Evolutionary conservation across 2,797 vertebrate species (phyloP), one percentile per base, ranked within the genome.

Genomic region (Phrynocephalus guinanensis): DNA sequence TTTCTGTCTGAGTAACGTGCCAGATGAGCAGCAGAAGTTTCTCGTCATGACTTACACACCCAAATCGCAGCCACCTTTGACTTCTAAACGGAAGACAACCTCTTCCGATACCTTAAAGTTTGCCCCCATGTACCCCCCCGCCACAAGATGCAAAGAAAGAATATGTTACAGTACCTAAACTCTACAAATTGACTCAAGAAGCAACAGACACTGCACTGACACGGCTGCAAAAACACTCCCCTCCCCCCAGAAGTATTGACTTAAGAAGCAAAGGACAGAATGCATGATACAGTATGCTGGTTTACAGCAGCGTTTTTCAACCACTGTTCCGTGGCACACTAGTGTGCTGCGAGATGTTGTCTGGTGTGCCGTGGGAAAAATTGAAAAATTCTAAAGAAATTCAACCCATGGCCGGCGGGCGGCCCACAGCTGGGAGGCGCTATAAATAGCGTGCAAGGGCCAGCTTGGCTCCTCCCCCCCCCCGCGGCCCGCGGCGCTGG

Each of bases 161-260:
- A 60, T 79, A 77, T 76, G 30, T 75, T 85, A 84, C 78, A 30
- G 33, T 2, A 33, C 33, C 33, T 88, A 18, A 90, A 85, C 78
- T 85, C 71, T 76, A 92, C 0, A 0, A 48, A 30, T 2, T 3
- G 75, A 67, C 26, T 70, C 28, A 33, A 33, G 33, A 15, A 67
- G 28, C 88, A 75, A 91, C 68, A 72, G 82, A 86, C 83, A 60
- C 68, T 28, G 81, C 38, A 72, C 30, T 72, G 50, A 89, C 90
- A 87, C 80, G 91, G 90, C 15, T 83, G 38, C 28, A 82, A 52
- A 28, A 81, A 70, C 44, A 50, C 16, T 26, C 9, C 86, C 33
- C 80, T 33, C 56, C 3, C 38, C 38, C 38, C 38, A 44, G 60
- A 82, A 83, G 7, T 66, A 78, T 68, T 3, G 28, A 16, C 2